Conservation (phyloP, 2,888 invertebrate species). For the Cataglyphis altisquamis region DNA sequence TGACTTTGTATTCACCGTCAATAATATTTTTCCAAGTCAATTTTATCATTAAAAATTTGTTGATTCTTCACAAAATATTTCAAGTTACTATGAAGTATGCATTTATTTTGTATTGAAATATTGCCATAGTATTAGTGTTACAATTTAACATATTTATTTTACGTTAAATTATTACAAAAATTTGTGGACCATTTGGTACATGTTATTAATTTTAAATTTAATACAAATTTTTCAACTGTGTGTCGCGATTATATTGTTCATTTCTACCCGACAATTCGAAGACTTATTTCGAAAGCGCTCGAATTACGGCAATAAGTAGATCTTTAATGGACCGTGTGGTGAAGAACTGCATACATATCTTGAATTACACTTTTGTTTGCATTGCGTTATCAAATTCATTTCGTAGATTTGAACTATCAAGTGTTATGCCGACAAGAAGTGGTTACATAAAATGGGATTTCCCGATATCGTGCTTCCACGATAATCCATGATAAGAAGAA, state of each 20-base stretch:
- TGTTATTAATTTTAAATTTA: too few relatives aligned
- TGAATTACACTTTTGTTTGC: slow-evolving; percentile 6
- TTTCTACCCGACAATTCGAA: background rate
- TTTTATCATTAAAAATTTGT: too few relatives aligned
- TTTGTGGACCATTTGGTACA: too few relatives aligned
- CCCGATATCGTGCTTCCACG: background rate
- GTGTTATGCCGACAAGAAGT: background rate
- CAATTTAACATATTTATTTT: too few relatives aligned
- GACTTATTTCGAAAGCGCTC: slow-evolving; percentile 9
- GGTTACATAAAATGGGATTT: slow-evolving; percentile 22
- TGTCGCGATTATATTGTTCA: background rate
- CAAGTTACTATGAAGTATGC: too few relatives aligned
- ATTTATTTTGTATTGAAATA: too few relatives aligned
- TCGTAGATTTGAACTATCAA: background rate
- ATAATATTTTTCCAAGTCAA: too few relatives aligned
- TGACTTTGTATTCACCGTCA: too few relatives aligned
- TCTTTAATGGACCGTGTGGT: background rate
- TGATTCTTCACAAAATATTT: too few relatives aligned
- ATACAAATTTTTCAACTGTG: too few relatives aligned
- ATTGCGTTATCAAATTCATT: background rate
- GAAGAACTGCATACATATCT: background rate
- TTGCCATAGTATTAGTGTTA: too few relatives aligned
- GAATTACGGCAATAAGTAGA: background rate
- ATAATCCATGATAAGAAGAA: background rate
- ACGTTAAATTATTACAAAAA: too few relatives aligned